Conservation (phyloP, 2,113 vertebrate species). For the Pteruthius melanotis region DNA sequence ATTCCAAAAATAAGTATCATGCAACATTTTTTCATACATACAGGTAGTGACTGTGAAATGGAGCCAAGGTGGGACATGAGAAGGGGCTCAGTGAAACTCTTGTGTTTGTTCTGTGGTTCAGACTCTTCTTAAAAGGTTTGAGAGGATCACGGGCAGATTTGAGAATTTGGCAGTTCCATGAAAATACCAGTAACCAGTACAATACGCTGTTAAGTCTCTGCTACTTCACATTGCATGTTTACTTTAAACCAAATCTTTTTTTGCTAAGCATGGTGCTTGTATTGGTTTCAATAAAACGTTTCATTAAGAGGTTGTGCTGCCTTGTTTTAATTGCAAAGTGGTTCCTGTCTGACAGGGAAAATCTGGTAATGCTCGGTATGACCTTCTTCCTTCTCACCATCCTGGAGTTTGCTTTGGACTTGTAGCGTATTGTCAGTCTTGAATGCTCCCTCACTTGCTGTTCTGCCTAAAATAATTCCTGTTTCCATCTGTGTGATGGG, state of each 20-base stretch:
- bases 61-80: not conserved
- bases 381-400: not conserved
- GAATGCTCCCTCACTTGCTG: not conserved
- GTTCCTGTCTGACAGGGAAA: not conserved
- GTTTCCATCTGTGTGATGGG: not conserved
- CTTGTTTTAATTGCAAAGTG: constrained; percentile 4
- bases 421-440: fast-evolving
- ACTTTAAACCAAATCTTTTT: constrained; percentile 70
- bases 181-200: constrained; percentile 41
- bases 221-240: constrained; percentile 75
- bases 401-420: not conserved
- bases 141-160: constrained; percentile 32
- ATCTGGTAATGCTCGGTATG: not conserved
- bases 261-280: constrained; percentile 81
- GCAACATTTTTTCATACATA: not conserved
- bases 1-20: not conserved
- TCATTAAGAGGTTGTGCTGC: constrained; percentile 48
- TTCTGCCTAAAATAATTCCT: not conserved
- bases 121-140: not conserved
- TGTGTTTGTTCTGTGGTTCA: not conserved
- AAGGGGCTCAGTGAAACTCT: not conserved
- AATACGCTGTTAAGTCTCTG: constrained; percentile 63
- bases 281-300: constrained; percentile 78
- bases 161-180: constrained; percentile 48
- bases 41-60: not conserved